These are phyloP conservation scores for Phaetusa simplex DNA, from an alignment of 2,113 vertebrate species.

Conservation along the genomic window DNA sequence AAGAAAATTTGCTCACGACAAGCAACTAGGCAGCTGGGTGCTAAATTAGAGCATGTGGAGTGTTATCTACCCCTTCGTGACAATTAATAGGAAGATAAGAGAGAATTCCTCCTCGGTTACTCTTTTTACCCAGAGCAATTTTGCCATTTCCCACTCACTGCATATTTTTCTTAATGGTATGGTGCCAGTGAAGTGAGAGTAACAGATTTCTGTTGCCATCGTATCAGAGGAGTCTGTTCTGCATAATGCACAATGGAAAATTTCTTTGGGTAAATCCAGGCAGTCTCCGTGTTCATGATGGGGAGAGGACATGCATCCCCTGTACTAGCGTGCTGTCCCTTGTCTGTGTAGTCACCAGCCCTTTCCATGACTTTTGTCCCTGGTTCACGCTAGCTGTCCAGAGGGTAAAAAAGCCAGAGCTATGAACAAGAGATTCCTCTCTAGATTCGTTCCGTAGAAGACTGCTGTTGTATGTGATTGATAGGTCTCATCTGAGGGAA, in stretches of 20 bases:
- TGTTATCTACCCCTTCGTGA: background rate
- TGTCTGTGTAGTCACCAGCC: background rate
- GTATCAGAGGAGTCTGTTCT: background rate
- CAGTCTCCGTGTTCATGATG: background rate
- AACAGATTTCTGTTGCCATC: background rate
- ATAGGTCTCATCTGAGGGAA: background rate
- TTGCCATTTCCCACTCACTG: background rate
- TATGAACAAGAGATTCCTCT: background rate
- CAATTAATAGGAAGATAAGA: background rate
- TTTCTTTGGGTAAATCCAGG: background rate
- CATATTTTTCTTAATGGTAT: background rate
- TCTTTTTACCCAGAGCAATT: background rate
- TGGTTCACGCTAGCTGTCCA: background rate
- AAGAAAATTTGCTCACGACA: background rate
- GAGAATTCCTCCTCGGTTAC: background rate
- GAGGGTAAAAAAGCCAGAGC: background rate
- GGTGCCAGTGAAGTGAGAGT: background rate
- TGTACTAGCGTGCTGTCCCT: accelerated
- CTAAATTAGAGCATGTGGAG: background rate
- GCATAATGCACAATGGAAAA: background rate
- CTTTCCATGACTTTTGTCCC: background rate
- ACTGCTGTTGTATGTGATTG: background rate
- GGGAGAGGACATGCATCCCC: background rate
- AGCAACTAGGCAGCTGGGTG: background rate
- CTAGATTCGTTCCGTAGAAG: background rate